phyloP scores from a whole-genome alignment of 2,888 invertebrate species.

The Morpho achilles region DNA sequence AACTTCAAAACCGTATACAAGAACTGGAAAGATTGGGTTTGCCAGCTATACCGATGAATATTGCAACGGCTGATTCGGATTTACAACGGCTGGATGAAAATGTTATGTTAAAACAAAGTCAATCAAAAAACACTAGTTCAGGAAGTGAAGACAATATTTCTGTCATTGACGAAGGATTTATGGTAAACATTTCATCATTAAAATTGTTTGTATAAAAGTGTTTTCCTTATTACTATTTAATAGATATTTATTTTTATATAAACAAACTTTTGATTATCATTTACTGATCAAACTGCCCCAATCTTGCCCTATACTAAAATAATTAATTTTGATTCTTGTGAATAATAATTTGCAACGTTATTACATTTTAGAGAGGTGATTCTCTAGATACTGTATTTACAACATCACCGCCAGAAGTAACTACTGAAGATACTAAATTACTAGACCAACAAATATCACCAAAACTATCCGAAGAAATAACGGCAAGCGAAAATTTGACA shows the following conservation, averaged over 20 bases:
- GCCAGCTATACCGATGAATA: slow-evolving; percentile 29
- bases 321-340: too few species aligned
- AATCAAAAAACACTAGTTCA: slow-evolving; percentile 59
- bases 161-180: slow-evolving; percentile 68
- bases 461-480: slow-evolving; percentile 26
- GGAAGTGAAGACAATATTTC: slow-evolving; percentile 66
- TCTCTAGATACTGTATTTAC: slow-evolving; percentile 84
- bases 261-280: too few species aligned
- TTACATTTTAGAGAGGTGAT: slow-evolving; percentile 79
- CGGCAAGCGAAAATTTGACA: slow-evolving; percentile 47
- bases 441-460: slow-evolving; percentile 36
- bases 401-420: slow-evolving; percentile 76
- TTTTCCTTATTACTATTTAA: neutral
- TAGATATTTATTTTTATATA: too few species aligned
- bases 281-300: too few species aligned
- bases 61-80: slow-evolving; percentile 1
- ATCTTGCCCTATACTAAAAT: too few species aligned
- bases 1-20: slow-evolving; percentile 85
- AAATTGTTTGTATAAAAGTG: too few species aligned
- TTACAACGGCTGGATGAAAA: slow-evolving; percentile 26
- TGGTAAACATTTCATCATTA: slow-evolving; percentile 44
- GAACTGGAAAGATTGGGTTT: slow-evolving; percentile 79
- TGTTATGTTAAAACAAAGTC: slow-evolving; percentile 27
- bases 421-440: slow-evolving; percentile 43
- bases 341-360: too few species aligned